Evolutionary conservation across 2,113 vertebrate genomes (phyloP).

Genomic region (Lepisosteus oculatus): DNA sequence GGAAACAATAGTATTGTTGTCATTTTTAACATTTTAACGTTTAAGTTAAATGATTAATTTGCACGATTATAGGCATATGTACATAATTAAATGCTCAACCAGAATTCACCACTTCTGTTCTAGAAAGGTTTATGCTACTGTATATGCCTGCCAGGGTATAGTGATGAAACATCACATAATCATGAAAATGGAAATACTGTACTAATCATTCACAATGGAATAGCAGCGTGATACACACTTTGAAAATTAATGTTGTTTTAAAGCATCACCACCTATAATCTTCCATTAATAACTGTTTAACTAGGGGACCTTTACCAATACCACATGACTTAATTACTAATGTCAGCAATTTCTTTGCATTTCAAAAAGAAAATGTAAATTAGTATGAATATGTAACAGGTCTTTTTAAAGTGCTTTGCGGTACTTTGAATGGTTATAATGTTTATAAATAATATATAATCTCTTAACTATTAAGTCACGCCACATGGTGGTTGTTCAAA

Average conservation of each 20-base stretch:
- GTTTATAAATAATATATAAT: constrained; percentile 71
- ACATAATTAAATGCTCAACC: too few species aligned
- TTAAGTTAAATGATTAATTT: too few species aligned
- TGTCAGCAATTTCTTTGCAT: background rate
- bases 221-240: background rate
- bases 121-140: too few species aligned
- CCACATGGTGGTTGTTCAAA: constrained; percentile 65
- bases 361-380: constrained; percentile 15
- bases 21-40: too few species aligned
- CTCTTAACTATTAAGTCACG: constrained; percentile 64
- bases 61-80: too few species aligned
- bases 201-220: too few species aligned
- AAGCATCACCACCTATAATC: background rate
- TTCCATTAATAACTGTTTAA: constrained; percentile 30
- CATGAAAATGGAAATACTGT: too few species aligned
- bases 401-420: constrained; percentile 55
- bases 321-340: background rate
- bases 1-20: too few species aligned
- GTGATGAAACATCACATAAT: too few species aligned
- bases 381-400: constrained; percentile 9
- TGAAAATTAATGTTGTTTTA: background rate
- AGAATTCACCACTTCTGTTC: too few species aligned
- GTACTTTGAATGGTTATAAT: constrained; percentile 68
- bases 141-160: too few species aligned
- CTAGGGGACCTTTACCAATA: constrained; percentile 30